Percentiles rank a stretch among this genome's conserved stretches.
Conservation (phyloP, 1,140 invertebrate genomes). For the Carposina sasakii region DNA sequence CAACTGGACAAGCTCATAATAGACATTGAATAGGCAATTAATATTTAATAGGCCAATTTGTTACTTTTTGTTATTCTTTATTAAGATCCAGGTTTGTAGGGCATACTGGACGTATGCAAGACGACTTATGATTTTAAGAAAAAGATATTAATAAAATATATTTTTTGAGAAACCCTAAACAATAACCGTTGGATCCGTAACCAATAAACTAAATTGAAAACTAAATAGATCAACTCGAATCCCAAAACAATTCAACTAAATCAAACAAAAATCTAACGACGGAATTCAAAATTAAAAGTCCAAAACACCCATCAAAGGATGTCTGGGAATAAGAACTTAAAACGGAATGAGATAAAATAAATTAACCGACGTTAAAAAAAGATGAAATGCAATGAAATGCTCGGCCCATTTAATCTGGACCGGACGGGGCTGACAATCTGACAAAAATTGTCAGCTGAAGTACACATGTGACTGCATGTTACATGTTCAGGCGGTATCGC, state of each 20-base stretch:
- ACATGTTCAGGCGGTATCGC: constrained; percentile 25
- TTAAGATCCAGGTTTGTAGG: no score
- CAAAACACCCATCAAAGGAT: constrained; percentile 53
- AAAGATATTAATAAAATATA: no score
- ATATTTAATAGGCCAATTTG: no score
- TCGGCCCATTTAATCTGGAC: constrained; percentile 65
- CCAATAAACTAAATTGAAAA: no score
- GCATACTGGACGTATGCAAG: no score
- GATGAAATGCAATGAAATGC: constrained; percentile 51
- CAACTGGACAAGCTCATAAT: constrained; percentile 41
- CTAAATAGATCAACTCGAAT: not conserved
- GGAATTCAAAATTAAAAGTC: constrained; percentile 36
- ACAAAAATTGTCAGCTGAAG: constrained; percentile 70
- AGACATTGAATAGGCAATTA: no score
- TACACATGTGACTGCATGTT: constrained; percentile 62
- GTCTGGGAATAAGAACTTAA: constrained; percentile 42
- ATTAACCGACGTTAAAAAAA: constrained; percentile 38
- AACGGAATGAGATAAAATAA: constrained; percentile 22
- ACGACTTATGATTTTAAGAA: no score
- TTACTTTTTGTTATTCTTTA: no score
- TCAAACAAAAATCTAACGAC: constrained; percentile 27
- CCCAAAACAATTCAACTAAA: constrained; percentile 8
- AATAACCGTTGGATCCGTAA: no score
- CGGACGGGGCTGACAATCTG: constrained; percentile 67
- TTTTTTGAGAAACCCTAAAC: no score